phyloP scores from a whole-genome alignment of 2,113 vertebrate species.

The Bagarius yarrelli region DNA sequence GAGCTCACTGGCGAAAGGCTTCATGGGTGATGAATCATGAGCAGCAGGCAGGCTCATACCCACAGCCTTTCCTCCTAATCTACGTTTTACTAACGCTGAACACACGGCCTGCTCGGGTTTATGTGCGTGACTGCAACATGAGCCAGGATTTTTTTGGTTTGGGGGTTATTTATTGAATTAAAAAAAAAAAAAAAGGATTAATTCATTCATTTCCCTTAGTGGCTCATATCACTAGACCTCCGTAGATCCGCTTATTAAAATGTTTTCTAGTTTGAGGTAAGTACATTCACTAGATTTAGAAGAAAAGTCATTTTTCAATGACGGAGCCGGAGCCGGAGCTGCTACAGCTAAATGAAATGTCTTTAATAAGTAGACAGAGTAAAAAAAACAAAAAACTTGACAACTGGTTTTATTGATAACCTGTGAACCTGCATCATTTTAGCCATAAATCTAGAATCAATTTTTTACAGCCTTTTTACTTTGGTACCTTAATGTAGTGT shows the following conservation, averaged over 20 bases:
- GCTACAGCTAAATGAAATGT: background rate
- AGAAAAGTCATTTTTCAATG: background rate
- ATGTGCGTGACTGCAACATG: background rate
- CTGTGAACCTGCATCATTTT: background rate
- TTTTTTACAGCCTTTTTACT: no score
- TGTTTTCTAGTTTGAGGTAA: background rate
- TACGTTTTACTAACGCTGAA: background rate
- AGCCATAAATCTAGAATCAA: background rate
- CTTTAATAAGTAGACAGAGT: background rate
- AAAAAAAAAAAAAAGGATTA: no score
- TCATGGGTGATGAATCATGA: background rate
- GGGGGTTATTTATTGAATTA: background rate
- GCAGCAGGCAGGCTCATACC: constrained; percentile 4
- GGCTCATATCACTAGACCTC: background rate
- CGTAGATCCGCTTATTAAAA: background rate
- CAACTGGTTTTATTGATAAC: background rate
- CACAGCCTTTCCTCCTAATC: background rate
- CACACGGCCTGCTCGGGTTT: background rate
- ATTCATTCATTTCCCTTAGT: background rate
- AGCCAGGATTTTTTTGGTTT: background rate
- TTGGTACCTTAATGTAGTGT: no score
- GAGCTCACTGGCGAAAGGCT: constrained; percentile 65
- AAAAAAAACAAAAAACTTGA: background rate
- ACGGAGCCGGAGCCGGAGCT: background rate
- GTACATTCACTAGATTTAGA: background rate